phyloP scores from a whole-genome alignment of 2,797 vertebrate species.

The Danionella dracula region DNA sequence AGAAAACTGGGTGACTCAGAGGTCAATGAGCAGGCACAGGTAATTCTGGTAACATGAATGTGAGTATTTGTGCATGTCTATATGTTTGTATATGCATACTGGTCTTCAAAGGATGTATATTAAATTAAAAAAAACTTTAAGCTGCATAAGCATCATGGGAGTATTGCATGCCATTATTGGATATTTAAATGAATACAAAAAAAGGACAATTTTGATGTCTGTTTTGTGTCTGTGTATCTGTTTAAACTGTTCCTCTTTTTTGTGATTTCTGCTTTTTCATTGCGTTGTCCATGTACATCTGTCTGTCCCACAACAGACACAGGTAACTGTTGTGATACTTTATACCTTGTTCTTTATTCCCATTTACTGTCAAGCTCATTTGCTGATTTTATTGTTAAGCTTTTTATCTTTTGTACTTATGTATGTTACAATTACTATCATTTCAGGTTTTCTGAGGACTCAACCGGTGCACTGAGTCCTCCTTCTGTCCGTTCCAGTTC shows the following conservation, averaged over 20 bases:
- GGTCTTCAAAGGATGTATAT: constrained; percentile 9
- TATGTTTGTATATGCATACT: not conserved
- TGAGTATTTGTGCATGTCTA: not conserved
- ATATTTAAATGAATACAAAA: not conserved
- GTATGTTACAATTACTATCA: constrained; percentile 31
- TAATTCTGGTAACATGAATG: constrained; percentile 49
- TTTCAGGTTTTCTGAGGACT: constrained; percentile 70
- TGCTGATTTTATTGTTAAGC: constrained; percentile 37
- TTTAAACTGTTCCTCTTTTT: constrained; percentile 51
- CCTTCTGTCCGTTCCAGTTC: constrained; percentile 67
- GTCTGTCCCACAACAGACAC: constrained; percentile 43
- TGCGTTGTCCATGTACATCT: constrained; percentile 41
- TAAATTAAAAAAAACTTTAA: not conserved
- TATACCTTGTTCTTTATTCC: not conserved
- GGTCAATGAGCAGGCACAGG: constrained; percentile 80
- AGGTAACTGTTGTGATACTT: constrained; percentile 40
- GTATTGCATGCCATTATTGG: not conserved
- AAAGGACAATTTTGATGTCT: not conserved
- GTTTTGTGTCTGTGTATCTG: constrained; percentile 15
- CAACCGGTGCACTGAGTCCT: constrained; percentile 65
- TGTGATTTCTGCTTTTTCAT: constrained; percentile 42
- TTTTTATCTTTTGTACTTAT: not conserved
- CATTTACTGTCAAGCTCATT: constrained; percentile 18
- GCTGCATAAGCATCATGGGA: constrained; percentile 17
- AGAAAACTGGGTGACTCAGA: constrained; percentile 71